phyloP scores from a whole-genome alignment of 2,888 invertebrate species.

The Apantesis nais region DNA sequence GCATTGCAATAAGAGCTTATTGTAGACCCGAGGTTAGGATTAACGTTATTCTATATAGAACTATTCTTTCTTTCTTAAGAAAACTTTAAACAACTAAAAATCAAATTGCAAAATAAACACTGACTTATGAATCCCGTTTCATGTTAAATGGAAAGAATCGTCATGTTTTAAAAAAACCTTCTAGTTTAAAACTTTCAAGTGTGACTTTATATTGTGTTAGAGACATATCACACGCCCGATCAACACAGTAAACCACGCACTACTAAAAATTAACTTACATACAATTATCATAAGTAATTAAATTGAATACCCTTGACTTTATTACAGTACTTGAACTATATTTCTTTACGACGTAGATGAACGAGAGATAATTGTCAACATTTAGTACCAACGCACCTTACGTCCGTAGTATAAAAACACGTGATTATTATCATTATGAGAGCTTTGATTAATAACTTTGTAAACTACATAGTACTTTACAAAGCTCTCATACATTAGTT shows the following conservation, averaged over 20 bases:
- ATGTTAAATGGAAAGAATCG: not conserved
- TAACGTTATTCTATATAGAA: too few relatives aligned
- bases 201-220: not conserved
- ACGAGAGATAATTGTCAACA: slow-evolving; percentile 8
- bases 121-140: not conserved
- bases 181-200: not conserved
- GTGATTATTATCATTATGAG: not conserved
- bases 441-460: not conserved
- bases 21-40: too few relatives aligned
- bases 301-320: slow-evolving; percentile 34
- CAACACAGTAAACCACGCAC: slow-evolving; percentile 8
- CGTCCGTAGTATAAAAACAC: not conserved
- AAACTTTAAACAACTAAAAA: too few relatives aligned
- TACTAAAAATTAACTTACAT: slow-evolving; percentile 15
- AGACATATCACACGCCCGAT: slow-evolving; percentile 8
- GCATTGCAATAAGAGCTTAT: too few relatives aligned
- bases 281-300: slow-evolving; percentile 29
- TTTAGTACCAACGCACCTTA: not conserved
- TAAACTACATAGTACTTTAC: not conserved
- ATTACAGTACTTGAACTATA: slow-evolving; percentile 18
- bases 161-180: not conserved
- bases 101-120: too few relatives aligned
- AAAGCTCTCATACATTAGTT: not conserved
- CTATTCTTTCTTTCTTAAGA: too few relatives aligned
- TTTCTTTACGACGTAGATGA: slow-evolving; percentile 11